Evolutionary conservation across 2,888 invertebrate genomes (phyloP), one percentile per base, ranked within the genome.

Genomic region (Xanthia icteritia): DNA sequence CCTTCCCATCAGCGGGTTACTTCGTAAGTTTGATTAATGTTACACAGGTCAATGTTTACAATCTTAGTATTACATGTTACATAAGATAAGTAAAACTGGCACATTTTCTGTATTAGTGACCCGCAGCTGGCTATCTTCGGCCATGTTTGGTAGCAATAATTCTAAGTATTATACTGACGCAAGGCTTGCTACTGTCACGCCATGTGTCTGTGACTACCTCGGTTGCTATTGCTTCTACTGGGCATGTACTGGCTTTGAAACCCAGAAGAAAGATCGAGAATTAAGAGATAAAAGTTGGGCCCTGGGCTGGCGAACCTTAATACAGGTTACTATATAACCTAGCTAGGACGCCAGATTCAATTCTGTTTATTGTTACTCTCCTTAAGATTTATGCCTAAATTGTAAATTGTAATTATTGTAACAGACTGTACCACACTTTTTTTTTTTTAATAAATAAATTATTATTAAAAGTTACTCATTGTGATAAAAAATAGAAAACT

Each of bases 11-110:
- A 63, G 20, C 68, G 15, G 11, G 20, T 56, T 51, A 81, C 77
- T 63, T 60, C 56, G 70, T 51, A 68, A 79, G 56, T 54, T 72
- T 66, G 72, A 82, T 74, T 54, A 72, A 81, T 77, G 63, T 64
- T 63, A n/a, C 13, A 0, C 76, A 66, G 85, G 85, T 84, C 84
- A 82, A 79, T 85, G 79, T 85, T 69, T 48, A 48, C 67, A 42
- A 69, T 39, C 48, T 31, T 63, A 61, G 64, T 71, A 76, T 72
- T 77, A 64, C 61, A 23, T 58, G 51, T 82, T 84, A 68, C 70
- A 66, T 66, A 85, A 85, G 13, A 56, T 27, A 65, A 75, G 75
- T 79, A 71, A 85, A 79, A 76, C 75, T 71, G 67, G 75, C 79
- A 82, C 79, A 79, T 84, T 82, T 56, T 75, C 79, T 82, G 48